phyloP scores from a whole-genome alignment of 1,140 invertebrate species.

The Semibalanus balanoides region DNA sequence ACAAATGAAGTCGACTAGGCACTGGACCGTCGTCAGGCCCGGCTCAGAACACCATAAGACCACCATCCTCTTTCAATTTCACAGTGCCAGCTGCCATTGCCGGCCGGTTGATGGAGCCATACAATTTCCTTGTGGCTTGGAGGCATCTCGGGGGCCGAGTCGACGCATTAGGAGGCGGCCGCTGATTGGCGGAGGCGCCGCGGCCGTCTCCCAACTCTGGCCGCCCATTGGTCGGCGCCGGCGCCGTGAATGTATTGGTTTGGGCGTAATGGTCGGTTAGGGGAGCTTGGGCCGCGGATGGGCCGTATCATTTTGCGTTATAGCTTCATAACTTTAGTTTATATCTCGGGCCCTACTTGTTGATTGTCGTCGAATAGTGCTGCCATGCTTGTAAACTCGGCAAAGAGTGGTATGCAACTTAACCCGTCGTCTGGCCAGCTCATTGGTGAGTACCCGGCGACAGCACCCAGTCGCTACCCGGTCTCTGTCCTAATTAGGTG shows the following conservation, averaged over 20 bases:
- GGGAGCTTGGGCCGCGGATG: neutral
- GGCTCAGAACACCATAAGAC: neutral
- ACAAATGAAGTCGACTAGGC: too few relatives aligned
- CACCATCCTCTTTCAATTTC: neutral
- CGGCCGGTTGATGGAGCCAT: neutral
- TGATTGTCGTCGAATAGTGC: neutral
- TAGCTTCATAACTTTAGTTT: conserved; percentile 2
- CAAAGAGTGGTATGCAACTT: neutral
- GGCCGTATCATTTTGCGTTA: conserved; percentile 1
- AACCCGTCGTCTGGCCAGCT: neutral
- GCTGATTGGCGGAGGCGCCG: neutral
- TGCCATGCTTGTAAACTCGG: neutral
- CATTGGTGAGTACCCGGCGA: neutral
- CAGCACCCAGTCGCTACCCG: too few relatives aligned
- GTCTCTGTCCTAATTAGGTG: neutral
- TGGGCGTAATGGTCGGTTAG: neutral
- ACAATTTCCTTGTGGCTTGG: neutral
- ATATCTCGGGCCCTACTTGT: neutral
- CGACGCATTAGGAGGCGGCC: neutral
- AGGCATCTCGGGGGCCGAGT: neutral
- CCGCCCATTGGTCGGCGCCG: neutral
- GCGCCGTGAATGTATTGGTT: neutral
- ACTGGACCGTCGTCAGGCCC: neutral
- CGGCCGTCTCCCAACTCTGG: neutral
- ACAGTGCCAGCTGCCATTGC: neutral